phyloP scores from a whole-genome alignment of 2,113 vertebrate species.

The Pelecanus crispus region DNA sequence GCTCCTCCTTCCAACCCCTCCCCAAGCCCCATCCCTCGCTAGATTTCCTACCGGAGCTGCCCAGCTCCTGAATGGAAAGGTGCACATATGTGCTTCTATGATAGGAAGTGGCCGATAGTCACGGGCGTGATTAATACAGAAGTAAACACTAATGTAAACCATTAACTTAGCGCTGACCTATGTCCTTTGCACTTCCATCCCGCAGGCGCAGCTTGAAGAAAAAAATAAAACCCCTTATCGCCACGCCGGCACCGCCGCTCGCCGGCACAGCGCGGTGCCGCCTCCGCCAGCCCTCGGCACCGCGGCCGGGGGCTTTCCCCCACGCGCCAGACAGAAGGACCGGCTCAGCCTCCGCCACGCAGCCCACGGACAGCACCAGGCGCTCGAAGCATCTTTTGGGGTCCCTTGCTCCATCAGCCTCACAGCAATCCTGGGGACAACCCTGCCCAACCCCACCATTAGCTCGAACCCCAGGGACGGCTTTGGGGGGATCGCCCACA shows the following conservation, averaged over 20 bases:
- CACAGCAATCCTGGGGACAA: neutral
- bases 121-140: neutral
- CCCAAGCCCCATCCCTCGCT: neutral
- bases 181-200: neutral
- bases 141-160: neutral
- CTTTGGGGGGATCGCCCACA: neutral
- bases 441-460: neutral
- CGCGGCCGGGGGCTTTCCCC: neutral
- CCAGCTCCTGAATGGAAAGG: fast-evolving
- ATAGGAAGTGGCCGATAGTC: conserved; percentile 5
- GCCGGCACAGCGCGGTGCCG: fast-evolving
- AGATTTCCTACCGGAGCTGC: neutral
- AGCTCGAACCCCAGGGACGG: neutral
- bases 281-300: neutral
- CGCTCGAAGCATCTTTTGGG: fast-evolving
- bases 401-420: neutral
- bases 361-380: neutral
- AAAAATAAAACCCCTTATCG: neutral
- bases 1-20: neutral
- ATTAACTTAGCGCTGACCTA: conserved; percentile 38
- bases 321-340: fast-evolving
- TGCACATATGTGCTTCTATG: neutral
- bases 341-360: fast-evolving
- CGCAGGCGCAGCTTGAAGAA: neutral
- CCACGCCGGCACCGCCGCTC: fast-evolving